Evolutionary conservation across 2,888 invertebrate genomes (phyloP), one percentile per base, ranked within the genome.

Genomic region (Nemotelus pantherinus): DNA sequence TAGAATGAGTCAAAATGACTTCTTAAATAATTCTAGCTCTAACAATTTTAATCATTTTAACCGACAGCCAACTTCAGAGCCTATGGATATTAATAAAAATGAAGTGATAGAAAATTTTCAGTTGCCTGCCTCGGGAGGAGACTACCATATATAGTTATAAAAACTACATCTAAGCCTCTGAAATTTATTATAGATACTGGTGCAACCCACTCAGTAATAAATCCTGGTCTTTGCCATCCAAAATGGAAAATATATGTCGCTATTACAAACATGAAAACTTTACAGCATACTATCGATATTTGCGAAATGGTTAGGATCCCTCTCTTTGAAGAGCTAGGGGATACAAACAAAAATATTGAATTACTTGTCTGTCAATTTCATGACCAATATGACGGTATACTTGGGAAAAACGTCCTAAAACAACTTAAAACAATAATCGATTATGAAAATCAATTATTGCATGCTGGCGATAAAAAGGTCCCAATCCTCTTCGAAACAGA

Each of bases 311-410:
- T 68, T 10, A 77, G 7, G 10, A 58, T 67, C 9, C 68, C 76
- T 10, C 53, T 77, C n/a, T 77, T 77, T 57, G 9, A 65, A 68
- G 76, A 77, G 48, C 58, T 77, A 47, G 76, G 68, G 44, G 58
- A 70, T 41, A 39, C 60, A 41, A 9, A 47, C 39, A 43, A 57
- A 2, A 57, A n/a, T 55, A 67, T 76, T 43, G 60, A 65, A 41
- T 53, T 76, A 43, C 65, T 4, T 41, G 65, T 76, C n/a, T 60
- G 60, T 41, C 25, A 60, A 60, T 60, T 67, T 41, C 45, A 67
- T 45, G 47, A 67, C n/a, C 45, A 45, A 3, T 67, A 67, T 10
- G 67, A 67, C 45, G 67, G 67, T n/a, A 45, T 67, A 44, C 45
- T 60, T 39, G 60, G 60, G 7, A 77, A 77, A 10, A 76, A 76